Conservation (phyloP, 2,797 vertebrate genomes). For the Chiroxiphia lanceolata region DNA sequence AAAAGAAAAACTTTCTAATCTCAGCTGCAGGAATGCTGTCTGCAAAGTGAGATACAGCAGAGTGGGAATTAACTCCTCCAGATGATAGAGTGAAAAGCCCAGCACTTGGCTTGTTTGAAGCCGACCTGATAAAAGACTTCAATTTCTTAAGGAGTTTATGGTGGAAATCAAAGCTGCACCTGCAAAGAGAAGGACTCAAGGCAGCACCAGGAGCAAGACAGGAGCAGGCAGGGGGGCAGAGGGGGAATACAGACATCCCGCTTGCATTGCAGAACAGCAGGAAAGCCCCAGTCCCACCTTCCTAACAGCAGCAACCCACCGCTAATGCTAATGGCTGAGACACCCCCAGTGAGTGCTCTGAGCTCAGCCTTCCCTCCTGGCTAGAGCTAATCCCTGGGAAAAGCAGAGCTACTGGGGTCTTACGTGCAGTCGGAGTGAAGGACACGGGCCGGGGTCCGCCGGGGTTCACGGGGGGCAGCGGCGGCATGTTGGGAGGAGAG, state of each 20-base stretch:
- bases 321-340: fast-evolving
- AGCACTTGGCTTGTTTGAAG: neutral
- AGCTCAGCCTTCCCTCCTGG: neutral
- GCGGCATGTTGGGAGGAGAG: conserved; percentile 92
- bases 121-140: neutral
- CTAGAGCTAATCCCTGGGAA: neutral
- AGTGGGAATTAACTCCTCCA: conserved; percentile 21
- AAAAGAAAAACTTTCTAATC: conserved; percentile 3
- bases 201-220: neutral
- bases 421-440: conserved; percentile 91
- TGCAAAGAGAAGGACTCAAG: neutral
- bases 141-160: conserved; percentile 26
- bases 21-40: neutral
- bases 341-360: fast-evolving
- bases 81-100: neutral
- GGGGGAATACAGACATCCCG: neutral
- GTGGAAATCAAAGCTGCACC: neutral
- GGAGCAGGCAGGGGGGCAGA: neutral
- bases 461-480: conserved; percentile 91
- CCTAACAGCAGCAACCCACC: neutral
- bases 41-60: conserved; percentile 34
- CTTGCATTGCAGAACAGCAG: neutral
- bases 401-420: conserved; percentile 29
- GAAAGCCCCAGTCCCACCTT: neutral
- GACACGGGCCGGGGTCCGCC: conserved; percentile 90